phyloP scores from a whole-genome alignment of 2,113 vertebrate genomes.

The Thinocorus orbignyianus region DNA sequence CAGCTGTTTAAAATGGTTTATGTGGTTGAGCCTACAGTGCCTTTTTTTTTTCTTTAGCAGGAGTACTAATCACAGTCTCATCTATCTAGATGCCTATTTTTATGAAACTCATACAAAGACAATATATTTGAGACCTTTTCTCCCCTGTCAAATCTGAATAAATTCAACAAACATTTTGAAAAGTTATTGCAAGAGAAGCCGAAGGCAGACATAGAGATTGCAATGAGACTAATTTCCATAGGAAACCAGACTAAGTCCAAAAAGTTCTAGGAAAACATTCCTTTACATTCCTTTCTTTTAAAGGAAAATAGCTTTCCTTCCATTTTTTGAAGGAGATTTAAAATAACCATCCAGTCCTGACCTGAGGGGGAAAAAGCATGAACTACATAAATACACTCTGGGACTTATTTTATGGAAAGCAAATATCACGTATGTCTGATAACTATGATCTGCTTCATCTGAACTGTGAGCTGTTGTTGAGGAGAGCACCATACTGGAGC shows the following conservation, averaged over 20 bases:
- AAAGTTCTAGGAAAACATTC: neutral
- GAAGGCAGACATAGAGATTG: neutral
- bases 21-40: neutral
- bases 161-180: conserved; percentile 36
- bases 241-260: neutral
- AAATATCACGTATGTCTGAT: neutral
- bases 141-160: conserved; percentile 59
- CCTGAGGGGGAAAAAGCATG: neutral
- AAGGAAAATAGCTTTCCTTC: neutral
- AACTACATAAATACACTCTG: neutral
- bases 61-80: conserved; percentile 38
- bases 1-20: conserved; percentile 35
- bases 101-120: conserved; percentile 52
- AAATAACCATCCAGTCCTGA: neutral
- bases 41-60: neutral
- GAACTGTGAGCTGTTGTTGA: neutral
- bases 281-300: neutral
- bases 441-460: neutral
- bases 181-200: conserved; percentile 30
- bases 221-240: neutral
- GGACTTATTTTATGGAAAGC: neutral
- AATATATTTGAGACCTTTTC: conserved; percentile 60
- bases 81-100: conserved; percentile 35
- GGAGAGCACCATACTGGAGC: accelerated
- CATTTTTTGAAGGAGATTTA: neutral